Base-by-base conservation (phyloP, 1,140 invertebrate genomes). In the Helicoverpa zea region DNA sequence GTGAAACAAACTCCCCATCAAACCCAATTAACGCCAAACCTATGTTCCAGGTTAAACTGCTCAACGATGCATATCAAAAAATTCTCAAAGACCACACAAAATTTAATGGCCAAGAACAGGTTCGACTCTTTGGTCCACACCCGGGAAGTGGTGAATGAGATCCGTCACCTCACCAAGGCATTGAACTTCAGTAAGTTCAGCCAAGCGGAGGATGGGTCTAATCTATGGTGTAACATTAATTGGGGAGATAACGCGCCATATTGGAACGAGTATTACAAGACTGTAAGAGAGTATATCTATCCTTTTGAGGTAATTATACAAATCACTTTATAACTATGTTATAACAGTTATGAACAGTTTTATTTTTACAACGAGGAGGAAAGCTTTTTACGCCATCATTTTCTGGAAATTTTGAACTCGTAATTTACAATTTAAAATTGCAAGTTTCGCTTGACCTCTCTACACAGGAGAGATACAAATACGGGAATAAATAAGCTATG, bases 221-320 rank as follows among this genome's bases (percentile, higher is more conserved):
- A 80, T 29, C 81, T 83, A 29, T 95, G 94, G 94, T 86, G 66
- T 64, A 94, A 94, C 79, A 89, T 94, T 7, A 94, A 95, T 76
- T 95, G 94, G 93, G 92, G 93, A 0, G 91, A 93, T 0, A 91
- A 94, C 81, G 91, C 92, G 0, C 94, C 94, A 0, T 94, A 94
- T 79, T 95, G 94, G 94, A 94, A 94, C 76, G 88, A 95, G 72
- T 93, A 92, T 73, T 95, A 95, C 79, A 93, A 90, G 74, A 72
- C 92, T 68, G 87, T 95, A 9, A 88, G 83, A 49, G 92, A 94
- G 77, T 94, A 90, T 78, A 88, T 83, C 12, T 95, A 94, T 90
- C 94, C 95, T 1, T 94, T 90, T 90, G 88, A 91, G 88, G 95
- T 95, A 79, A 51, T 12, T 30, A 30, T 14, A 23, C 29, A 49